Conservation (phyloP, 2,888 invertebrate species). For the Ormyrus rosae region DNA sequence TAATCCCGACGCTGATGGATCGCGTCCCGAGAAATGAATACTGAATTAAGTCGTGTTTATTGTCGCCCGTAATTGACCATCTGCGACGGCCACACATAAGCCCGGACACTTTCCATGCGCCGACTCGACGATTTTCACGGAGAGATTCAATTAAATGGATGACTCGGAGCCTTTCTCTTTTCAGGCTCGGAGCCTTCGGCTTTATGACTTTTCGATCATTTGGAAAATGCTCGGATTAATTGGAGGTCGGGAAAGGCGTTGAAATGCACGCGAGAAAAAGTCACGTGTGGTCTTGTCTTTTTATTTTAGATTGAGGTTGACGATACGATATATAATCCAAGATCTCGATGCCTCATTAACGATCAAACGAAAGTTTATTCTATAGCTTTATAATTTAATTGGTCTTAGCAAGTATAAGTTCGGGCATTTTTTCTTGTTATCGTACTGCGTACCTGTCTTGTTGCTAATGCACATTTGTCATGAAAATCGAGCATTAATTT, state of each 20-base stretch:
- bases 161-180: constrained; percentile 7
- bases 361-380: background rate
- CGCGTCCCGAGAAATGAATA: constrained; percentile 71
- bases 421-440: background rate
- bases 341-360: constrained; percentile 34
- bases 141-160: constrained; percentile 34
- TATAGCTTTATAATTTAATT: background rate
- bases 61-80: constrained; percentile 73
- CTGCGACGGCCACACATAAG: constrained; percentile 64
- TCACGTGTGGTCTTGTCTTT: background rate
- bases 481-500: constrained; percentile 39
- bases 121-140: constrained; percentile 18
- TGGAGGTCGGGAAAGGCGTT: background rate
- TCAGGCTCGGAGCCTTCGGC: background rate
- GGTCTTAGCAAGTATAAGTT: too few species aligned
- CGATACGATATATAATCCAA: constrained; percentile 3
- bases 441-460: background rate
- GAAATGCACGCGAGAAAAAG: too few species aligned
- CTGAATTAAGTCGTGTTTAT: constrained; percentile 73
- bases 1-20: constrained; percentile 40
- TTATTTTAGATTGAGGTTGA: too few species aligned
- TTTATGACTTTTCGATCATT: constrained; percentile 20
- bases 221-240: constrained; percentile 1
- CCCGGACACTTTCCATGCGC: background rate
- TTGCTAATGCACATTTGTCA: background rate